Conservation (phyloP, 2,888 invertebrate species). For the Linyphia triangularis region DNA sequence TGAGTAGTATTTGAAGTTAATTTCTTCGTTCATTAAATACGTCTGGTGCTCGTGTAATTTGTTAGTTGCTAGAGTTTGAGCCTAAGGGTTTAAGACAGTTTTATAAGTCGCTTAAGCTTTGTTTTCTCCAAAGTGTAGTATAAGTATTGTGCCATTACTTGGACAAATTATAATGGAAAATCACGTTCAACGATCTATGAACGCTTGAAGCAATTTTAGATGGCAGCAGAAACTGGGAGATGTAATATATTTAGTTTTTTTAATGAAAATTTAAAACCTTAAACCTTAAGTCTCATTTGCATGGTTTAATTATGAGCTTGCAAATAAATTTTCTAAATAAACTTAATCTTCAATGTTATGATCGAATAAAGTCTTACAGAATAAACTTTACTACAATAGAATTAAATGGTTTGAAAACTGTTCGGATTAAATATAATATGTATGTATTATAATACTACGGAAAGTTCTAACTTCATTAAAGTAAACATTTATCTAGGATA, state of each 20-base stretch:
- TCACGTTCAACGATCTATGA: neutral
- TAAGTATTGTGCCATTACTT: neutral
- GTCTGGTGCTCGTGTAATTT: neutral
- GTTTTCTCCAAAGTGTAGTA: neutral
- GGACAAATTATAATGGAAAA: neutral
- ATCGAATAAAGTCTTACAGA: no score
- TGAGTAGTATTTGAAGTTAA: conserved; percentile 6
- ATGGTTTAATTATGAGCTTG: no score
- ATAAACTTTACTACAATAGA: no score
- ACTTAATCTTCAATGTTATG: no score
- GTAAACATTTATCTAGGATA: no score
- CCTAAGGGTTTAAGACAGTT: neutral
- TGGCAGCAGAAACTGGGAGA: neutral
- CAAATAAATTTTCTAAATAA: no score
- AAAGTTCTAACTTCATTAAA: no score
- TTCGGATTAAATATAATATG: no score
- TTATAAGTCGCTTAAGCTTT: neutral
- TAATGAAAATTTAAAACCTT: neutral
- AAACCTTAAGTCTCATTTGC: neutral
- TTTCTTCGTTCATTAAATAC: conserved; percentile 15
- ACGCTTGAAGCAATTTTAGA: neutral
- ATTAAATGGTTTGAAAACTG: no score
- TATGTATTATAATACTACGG: no score
- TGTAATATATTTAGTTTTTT: no score
- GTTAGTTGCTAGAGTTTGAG: neutral